A percentile compares a stretch with the other conserved stretches of the same genome.
phyloP scores from a whole-genome alignment of 2,888 invertebrate species.

The Chrysolina haemoptera region DNA sequence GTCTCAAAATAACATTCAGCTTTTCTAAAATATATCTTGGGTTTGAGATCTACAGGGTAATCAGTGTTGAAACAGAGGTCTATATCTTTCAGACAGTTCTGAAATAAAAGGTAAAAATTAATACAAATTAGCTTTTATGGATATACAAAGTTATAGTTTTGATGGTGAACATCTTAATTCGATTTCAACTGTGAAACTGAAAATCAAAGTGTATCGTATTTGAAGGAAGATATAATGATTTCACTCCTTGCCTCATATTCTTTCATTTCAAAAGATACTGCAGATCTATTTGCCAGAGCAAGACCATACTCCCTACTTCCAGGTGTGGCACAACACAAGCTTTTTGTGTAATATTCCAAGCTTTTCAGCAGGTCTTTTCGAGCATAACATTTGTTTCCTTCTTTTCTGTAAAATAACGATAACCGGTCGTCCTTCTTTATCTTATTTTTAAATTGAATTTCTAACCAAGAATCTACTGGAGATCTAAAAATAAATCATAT shows the following conservation, averaged over 20 bases:
- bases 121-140: too few species aligned
- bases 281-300: conserved; percentile 81
- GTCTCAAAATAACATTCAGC: conserved; percentile 77
- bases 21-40: conserved; percentile 78
- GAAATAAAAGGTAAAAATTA: conserved; percentile 47
- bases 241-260: conserved; percentile 72
- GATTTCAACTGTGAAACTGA: background rate
- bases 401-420: conserved; percentile 67
- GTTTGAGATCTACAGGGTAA: conserved; percentile 75
- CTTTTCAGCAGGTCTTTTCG: conserved; percentile 72
- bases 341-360: conserved; percentile 75
- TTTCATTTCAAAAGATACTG: conserved; percentile 75
- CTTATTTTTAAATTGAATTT: conserved; percentile 60
- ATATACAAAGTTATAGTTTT: too few species aligned
- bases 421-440: conserved; percentile 62
- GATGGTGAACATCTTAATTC: too few species aligned
- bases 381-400: conserved; percentile 76
- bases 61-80: conserved; percentile 74
- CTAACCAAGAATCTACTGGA: conserved; percentile 64
- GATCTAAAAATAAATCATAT: conserved; percentile 60
- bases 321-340: conserved; percentile 74
- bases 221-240: background rate
- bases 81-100: conserved; percentile 79
- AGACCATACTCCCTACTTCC: conserved; percentile 74
- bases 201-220: background rate